These are phyloP conservation scores for Protodeltote pygarga DNA, from an alignment of 2,888 invertebrate genomes.

Conservation along the genomic window DNA sequence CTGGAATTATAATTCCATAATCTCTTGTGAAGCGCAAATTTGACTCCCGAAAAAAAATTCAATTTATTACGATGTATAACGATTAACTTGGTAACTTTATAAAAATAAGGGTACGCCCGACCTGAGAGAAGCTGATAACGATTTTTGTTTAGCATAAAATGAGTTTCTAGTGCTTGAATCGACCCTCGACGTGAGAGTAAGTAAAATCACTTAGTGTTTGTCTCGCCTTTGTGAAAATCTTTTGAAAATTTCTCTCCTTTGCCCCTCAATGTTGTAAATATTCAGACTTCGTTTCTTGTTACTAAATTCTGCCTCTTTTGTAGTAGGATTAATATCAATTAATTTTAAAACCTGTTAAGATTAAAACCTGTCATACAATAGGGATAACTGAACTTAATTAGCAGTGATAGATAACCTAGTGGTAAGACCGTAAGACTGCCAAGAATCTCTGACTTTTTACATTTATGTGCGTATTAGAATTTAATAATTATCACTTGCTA, in stretches of 20 bases:
- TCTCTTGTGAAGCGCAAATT: too few species aligned
- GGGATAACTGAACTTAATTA: too few species aligned
- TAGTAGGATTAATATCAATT: conserved; percentile 7
- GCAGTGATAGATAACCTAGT: too few species aligned
- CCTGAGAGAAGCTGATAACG: conserved; percentile 24
- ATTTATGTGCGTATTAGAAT: too few species aligned
- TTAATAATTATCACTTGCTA: too few species aligned
- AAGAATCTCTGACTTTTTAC: too few species aligned
- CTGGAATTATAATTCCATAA: too few species aligned
- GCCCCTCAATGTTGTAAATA: conserved; percentile 21
- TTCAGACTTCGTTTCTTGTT: conserved; percentile 14
- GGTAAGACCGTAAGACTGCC: too few species aligned
- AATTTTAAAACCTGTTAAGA: too few species aligned
- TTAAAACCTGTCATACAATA: too few species aligned
- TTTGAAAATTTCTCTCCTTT: conserved; percentile 18
- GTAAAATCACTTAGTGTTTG: conserved; percentile 41
- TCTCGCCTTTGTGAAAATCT: conserved; percentile 26
- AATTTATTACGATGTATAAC: neutral
- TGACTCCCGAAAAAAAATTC: too few species aligned
- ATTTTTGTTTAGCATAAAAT: conserved; percentile 45
- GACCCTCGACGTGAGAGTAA: conserved; percentile 20
- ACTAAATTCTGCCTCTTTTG: conserved; percentile 17
- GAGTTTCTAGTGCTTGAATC: conserved; percentile 18
- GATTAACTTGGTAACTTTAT: conserved; percentile 34
- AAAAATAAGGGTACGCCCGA: conserved; percentile 14